Conservation (phyloP, 1,140 invertebrate genomes). For the Mercenaria mercenaria region DNA sequence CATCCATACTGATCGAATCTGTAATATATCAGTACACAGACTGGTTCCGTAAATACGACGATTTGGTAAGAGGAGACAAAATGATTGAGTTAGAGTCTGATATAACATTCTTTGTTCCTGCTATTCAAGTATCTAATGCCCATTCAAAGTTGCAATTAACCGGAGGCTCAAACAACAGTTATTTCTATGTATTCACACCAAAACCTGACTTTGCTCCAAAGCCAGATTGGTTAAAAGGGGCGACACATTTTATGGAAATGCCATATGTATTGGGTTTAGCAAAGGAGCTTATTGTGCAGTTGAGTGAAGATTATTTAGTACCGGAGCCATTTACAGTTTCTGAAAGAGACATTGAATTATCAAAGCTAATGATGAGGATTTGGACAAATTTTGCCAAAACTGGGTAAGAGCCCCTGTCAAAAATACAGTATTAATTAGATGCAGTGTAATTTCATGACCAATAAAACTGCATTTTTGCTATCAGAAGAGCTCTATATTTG, state of each 20-base stretch:
- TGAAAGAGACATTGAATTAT: conserved; percentile 3
- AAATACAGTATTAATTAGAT: no score
- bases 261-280: conserved; percentile 51
- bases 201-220: background rate
- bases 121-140: background rate
- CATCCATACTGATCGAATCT: background rate
- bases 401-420: background rate
- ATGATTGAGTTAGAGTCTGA: conserved; percentile 60
- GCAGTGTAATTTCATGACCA: no score
- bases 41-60: conserved; percentile 49
- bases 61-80: conserved; percentile 20
- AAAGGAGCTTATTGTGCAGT: background rate
- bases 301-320: background rate
- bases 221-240: conserved; percentile 28
- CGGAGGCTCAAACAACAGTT: background rate
- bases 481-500: no score
- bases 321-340: background rate
- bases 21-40: conserved; percentile 26
- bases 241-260: conserved; percentile 24
- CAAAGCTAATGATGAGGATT: conserved; percentile 15
- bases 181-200: conserved; percentile 45
- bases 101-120: conserved; percentile 57
- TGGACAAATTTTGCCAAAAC: conserved; percentile 60
- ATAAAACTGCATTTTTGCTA: no score
- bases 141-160: background rate